phyloP scores from a whole-genome alignment of 2,113 vertebrate genomes.

The Balaenoptera acutorostrata region DNA sequence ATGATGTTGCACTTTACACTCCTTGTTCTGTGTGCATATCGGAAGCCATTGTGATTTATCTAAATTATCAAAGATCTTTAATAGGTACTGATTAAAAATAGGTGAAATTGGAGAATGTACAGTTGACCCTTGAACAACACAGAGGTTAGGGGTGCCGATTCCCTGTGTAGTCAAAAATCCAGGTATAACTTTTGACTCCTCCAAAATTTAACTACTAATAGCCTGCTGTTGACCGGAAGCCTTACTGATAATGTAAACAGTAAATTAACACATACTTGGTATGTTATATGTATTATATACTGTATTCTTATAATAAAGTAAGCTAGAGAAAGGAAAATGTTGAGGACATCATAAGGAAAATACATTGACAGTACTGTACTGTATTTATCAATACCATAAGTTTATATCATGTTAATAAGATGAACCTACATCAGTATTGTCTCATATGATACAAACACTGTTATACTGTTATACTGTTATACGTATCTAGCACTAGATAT shows the following conservation, averaged over 20 bases:
- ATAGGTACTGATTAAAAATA: neutral
- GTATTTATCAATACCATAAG: neutral
- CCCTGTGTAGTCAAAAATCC: neutral
- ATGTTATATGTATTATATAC: neutral
- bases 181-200: neutral
- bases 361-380: neutral
- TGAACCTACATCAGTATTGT: neutral
- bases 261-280: neutral
- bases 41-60: neutral
- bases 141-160: neutral
- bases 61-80: neutral
- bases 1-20: neutral
- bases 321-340: neutral
- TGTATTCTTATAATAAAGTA: neutral
- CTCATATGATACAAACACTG: neutral
- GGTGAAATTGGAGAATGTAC: neutral
- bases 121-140: neutral
- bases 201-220: neutral
- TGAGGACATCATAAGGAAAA: neutral
- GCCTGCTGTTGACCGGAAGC: neutral
- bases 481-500: neutral
- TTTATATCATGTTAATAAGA: neutral
- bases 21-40: neutral
- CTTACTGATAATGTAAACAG: neutral
- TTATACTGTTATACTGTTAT: neutral